Conservation (phyloP, 2,888 invertebrate genomes). For the Hipparchia semele region DNA sequence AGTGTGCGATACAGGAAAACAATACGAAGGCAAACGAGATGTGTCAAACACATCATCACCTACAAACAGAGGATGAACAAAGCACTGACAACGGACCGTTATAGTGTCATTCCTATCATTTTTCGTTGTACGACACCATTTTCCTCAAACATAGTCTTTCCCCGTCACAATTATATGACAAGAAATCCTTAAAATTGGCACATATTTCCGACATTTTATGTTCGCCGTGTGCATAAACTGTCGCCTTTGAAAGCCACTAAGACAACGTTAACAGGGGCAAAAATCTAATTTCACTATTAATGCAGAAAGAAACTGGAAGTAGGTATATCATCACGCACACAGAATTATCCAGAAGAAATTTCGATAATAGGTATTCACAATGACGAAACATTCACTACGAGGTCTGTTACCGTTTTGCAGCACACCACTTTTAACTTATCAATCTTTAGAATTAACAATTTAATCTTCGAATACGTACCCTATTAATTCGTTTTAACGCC, state of each 20-base stretch:
- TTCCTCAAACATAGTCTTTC: constrained; percentile 47
- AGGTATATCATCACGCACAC: constrained; percentile 60
- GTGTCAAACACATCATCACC: constrained; percentile 78
- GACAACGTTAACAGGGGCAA: constrained; percentile 58
- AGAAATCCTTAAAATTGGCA: constrained; percentile 81
- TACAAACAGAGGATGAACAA: constrained; percentile 51
- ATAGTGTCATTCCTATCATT: neutral
- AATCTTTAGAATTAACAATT: constrained; percentile 56
- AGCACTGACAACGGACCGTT: constrained; percentile 19
- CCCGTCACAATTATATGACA: constrained; percentile 61
- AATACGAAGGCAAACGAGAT: constrained; percentile 59
- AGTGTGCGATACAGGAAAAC: constrained; percentile 59
- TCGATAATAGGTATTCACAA: constrained; percentile 85
- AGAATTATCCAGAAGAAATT: constrained; percentile 82
- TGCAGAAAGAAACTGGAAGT: constrained; percentile 27
- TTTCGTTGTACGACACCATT: constrained; percentile 27
- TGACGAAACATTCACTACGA: constrained; percentile 85
- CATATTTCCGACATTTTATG: constrained; percentile 83
- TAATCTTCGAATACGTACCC: constrained; percentile 86
- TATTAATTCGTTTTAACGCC: constrained; percentile 99
- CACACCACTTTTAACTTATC: constrained; percentile 59
- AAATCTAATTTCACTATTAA: constrained; percentile 32
- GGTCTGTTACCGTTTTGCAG: constrained; percentile 71
- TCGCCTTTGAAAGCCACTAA: constrained; percentile 68
- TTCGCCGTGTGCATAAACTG: constrained; percentile 82